Percentiles rank a stretch among this genome's conserved stretches.
Evolutionary conservation across 2,888 invertebrate species (phyloP).

Genomic region (Chydorus sphaericus): DNA sequence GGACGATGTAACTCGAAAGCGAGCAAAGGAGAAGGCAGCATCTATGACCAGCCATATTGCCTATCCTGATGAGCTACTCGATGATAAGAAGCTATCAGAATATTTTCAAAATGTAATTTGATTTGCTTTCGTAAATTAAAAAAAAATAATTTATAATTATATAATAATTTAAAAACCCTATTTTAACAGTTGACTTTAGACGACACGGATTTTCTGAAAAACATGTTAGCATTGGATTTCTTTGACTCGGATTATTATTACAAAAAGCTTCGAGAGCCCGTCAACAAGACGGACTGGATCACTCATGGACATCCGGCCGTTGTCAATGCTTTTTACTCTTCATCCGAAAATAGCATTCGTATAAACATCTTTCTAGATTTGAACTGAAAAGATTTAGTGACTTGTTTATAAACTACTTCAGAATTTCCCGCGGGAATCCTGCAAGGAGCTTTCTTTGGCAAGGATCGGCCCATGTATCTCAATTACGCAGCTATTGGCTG

Average conservation of each 20-base stretch:
- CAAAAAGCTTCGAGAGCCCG: slow-evolving; percentile 55
- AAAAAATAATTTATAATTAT: neutral
- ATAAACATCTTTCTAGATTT: too few species aligned
- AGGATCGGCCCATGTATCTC: slow-evolving; percentile 76
- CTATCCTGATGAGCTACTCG: slow-evolving; percentile 76
- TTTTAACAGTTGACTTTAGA: slow-evolving; percentile 48
- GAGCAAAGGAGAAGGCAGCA: slow-evolving; percentile 62
- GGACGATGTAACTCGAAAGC: slow-evolving; percentile 63
- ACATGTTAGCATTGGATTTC: slow-evolving; percentile 57
- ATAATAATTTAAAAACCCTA: neutral
- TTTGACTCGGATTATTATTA: slow-evolving; percentile 69
- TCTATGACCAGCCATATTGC: slow-evolving; percentile 81
- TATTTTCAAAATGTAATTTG: slow-evolving; percentile 56
- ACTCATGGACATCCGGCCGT: slow-evolving; percentile 69
- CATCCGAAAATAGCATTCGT: slow-evolving; percentile 77
- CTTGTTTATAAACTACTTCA: too few species aligned
- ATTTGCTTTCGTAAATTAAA: slow-evolving; percentile 49
- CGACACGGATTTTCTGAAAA: slow-evolving; percentile 52
- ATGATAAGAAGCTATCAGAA: slow-evolving; percentile 59
- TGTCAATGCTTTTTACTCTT: slow-evolving; percentile 73
- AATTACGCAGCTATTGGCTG: slow-evolving; percentile 84
- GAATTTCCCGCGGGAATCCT: slow-evolving; percentile 87
- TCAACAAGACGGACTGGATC: slow-evolving; percentile 74
- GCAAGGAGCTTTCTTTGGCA: slow-evolving; percentile 80
- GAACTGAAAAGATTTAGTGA: neutral